Conservation (phyloP, 2,888 invertebrate species). For the Drosophila incognita region DNA sequence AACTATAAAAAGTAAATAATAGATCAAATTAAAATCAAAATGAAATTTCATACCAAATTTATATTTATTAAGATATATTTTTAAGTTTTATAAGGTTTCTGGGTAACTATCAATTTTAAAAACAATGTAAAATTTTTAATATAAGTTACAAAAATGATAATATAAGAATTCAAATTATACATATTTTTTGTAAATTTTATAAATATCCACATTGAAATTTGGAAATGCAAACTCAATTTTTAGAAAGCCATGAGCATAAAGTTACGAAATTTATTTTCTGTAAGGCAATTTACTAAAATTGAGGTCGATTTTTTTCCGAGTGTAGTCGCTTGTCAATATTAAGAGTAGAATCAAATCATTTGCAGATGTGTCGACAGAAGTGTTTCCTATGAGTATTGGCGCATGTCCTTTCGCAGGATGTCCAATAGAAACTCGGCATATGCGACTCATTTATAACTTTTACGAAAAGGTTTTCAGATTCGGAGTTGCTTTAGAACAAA, state of each 20-base stretch:
- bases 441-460: conserved; percentile 68
- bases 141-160: no score
- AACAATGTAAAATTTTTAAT: no score
- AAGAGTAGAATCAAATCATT: conserved; percentile 71
- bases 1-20: no score
- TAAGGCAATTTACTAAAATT: not conserved
- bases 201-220: no score
- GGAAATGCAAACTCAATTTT: no score
- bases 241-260: not conserved
- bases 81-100: no score
- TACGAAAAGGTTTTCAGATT: conserved; percentile 13
- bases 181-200: no score
- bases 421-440: conserved; percentile 30
- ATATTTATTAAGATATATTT: no score
- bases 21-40: no score
- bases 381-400: conserved; percentile 56
- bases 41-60: no score
- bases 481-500: conserved; percentile 5
- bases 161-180: no score
- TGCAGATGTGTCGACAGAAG: conserved; percentile 68
- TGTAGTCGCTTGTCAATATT: conserved; percentile 46
- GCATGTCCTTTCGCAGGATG: conserved; percentile 46
- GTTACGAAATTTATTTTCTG: not conserved
- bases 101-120: no score
- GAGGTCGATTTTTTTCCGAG: not conserved